Evolutionary conservation across 2,888 invertebrate genomes (phyloP), one percentile per base, ranked within the genome.

Genomic region (Drosophila paramelanica): DNA sequence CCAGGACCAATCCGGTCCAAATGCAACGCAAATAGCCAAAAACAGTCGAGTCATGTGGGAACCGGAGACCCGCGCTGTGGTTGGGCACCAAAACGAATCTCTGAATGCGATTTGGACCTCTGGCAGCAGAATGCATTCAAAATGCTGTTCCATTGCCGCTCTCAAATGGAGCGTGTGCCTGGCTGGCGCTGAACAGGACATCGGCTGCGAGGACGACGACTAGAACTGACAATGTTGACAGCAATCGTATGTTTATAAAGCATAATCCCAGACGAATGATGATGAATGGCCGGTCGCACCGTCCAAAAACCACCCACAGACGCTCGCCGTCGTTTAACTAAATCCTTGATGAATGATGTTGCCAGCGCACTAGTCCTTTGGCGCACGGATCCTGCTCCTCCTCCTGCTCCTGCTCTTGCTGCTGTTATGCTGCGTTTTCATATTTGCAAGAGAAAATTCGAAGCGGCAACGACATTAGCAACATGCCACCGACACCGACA

Each of bases 251-350:
- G 90, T 89, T 90, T 85, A 86, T 89, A 89, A 84, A 87, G 83
- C 90, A 87, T 90, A 89, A 89, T 89, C 89, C 89, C 79, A 79
- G 88, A 87, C 88, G 88, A 89, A 89, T 89, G 90, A 89, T 89
- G 89, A 89, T 89, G 89, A 88, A 89, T 89, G 89, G 81, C 74
- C 70, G 31, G 31, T 13, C 36, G 11, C 36, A 67, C 55, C 51
- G 58, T 65, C 51, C 46, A 43, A 33, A 27, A 46, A 46, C 31
- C 60, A 62, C 67, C 64, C 67, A 71, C 77, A 74, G 73, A 76
- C 81, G 84, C 73, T 80, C 55, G 75, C 76, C 81, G 76, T 79
- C 88, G 83, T 88, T 87, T 88, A 87, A 81, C 88, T 88, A 87
- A 87, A 87, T 87, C 86, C 86, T 87, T 88, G 86, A 87, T 87